Base-by-base conservation (phyloP, 2,797 vertebrate species). In the Alcedo atthis region DNA sequence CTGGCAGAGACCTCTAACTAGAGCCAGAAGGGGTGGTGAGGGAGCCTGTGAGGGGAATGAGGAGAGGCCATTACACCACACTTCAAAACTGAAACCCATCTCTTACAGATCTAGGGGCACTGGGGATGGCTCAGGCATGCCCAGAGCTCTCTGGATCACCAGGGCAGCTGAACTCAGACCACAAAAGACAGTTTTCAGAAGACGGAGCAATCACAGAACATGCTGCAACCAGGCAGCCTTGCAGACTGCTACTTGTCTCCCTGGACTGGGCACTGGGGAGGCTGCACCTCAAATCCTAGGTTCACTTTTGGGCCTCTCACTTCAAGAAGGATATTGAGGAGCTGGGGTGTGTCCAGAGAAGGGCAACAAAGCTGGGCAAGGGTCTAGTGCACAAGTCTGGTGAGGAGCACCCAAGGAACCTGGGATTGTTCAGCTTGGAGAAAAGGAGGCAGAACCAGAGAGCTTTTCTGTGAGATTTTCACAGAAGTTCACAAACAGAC, bases 1-100 rank as follows among this genome's bases (percentile, higher is more conserved):
- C 37, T 0, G 1, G 11, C 1, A 0, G 73, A 10, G 40, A 71
- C 62, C 67, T 9, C 69, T 2, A 66, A 17, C 77, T 40, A n/a
- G 61, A 54, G 77, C 26, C 74, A 51, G 20, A 51, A 40, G n/a
- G 25, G 46, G 73, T 48, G 61, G 58, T 25, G 40, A 62, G 19
- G 46, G 15, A 84, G 30, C 15, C 40, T 17, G 67, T 14, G 71
- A 86, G 40, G 32, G 11, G 37, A 28, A 33, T 0, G 0, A 43
- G 25, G 42, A 79, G 19, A 28, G 55, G n/a, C 26, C 81, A 12
- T 5, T 12, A 15, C 11, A 28, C 30, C 15, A 43, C 22, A 3
- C 43, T 33, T 54, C 33, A 30, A 12, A 53, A 55, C 42, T 8
- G 32, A 48, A 63, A 4, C 49, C 24, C 87, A 67, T 30, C n/a